Evolutionary conservation across 2,797 vertebrate genomes (phyloP).

Genomic region (Malacoraja senta): DNA sequence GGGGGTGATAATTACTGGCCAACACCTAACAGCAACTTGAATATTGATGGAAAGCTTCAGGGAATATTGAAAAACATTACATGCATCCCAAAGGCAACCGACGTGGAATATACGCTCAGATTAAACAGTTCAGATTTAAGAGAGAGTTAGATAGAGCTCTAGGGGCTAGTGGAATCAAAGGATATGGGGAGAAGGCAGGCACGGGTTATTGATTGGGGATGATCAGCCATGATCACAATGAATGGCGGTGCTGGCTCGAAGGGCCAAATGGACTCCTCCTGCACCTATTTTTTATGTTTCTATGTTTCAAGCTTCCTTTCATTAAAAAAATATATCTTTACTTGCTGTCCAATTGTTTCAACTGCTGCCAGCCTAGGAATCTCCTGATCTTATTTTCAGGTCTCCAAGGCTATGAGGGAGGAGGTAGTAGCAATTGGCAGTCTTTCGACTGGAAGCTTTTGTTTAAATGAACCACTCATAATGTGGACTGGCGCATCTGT

Average conservation of each 20-base stretch:
- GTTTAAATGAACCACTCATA: neutral
- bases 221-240: too few species aligned
- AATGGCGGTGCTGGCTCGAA: too few species aligned
- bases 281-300: too few species aligned
- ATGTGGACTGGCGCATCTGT: neutral
- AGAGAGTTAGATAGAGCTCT: too few species aligned
- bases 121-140: neutral
- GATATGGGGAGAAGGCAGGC: too few species aligned
- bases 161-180: too few species aligned
- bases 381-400: neutral
- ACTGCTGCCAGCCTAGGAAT: neutral
- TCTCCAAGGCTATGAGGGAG: neutral
- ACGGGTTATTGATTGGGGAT: too few species aligned
- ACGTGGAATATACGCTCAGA: neutral
- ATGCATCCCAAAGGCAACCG: neutral
- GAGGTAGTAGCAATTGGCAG: neutral
- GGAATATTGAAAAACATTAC: neutral
- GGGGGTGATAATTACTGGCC: too few species aligned
- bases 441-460: too few species aligned
- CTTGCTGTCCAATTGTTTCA: too few species aligned
- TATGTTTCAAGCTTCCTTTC: too few species aligned
- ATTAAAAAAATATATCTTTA: neutral
- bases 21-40: neutral
- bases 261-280: too few species aligned
- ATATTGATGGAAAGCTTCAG: neutral